A percentile compares a stretch with the other conserved stretches of the same genome.
These are phyloP conservation scores for Ectobius pallidus DNA, from an alignment of 2,888 invertebrate species.

Conservation along the genomic window DNA sequence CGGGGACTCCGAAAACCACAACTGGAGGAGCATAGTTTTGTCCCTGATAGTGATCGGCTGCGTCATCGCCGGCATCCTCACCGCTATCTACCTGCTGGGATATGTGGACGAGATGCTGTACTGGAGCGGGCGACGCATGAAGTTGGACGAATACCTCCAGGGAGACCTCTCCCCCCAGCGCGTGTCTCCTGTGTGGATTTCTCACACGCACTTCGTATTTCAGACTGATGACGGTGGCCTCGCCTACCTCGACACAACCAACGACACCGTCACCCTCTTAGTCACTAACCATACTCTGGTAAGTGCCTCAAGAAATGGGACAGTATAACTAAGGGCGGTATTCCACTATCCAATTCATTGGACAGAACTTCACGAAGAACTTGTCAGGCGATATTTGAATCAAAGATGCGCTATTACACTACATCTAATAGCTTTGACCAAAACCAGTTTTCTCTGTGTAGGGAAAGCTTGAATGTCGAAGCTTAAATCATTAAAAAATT, in stretches of 20 bases:
- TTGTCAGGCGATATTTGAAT: no score
- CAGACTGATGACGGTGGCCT: conserved; percentile 86
- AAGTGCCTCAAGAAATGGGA: conserved; percentile 53
- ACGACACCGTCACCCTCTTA: conserved; percentile 77
- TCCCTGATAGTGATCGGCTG: conserved; percentile 85
- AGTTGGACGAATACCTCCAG: conserved; percentile 78
- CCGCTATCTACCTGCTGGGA: conserved; percentile 86
- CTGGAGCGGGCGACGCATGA: conserved; percentile 87
- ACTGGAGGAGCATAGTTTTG: conserved; percentile 88
- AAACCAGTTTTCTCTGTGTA: no score
- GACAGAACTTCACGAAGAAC: no score
- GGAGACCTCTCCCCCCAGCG: conserved; percentile 74
- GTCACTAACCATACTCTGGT: conserved; percentile 88
- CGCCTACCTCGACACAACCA: conserved; percentile 77
- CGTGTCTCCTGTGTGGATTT: conserved; percentile 82
- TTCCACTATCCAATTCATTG: no score
- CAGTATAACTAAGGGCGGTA: no score
- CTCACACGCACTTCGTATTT: conserved; percentile 81
- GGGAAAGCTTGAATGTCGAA: no score
- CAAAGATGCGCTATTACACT: no score
- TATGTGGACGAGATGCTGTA: conserved; percentile 89
- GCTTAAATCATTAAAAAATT: no score
- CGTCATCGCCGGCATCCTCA: conserved; percentile 86
- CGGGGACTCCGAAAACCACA: conserved; percentile 76
- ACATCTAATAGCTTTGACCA: no score